Percentiles rank a stretch among this genome's conserved stretches.
Evolutionary conservation across 2,888 invertebrate genomes (phyloP).

Genomic region (Ichneumoninae sp.): DNA sequence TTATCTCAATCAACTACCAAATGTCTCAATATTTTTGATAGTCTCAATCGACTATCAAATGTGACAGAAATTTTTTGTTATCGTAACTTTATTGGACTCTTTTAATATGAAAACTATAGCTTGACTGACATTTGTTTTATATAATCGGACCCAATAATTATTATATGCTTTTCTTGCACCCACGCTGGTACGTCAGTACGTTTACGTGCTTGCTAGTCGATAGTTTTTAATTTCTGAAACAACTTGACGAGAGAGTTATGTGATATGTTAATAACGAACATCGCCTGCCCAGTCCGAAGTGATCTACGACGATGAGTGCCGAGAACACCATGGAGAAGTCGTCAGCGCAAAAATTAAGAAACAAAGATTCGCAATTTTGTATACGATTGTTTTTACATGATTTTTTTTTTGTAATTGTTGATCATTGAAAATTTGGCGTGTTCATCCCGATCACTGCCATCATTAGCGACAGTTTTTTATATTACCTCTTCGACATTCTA

Average conservation of each 20-base stretch:
- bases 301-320: not conserved
- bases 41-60: not conserved
- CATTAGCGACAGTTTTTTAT: constrained; percentile 23
- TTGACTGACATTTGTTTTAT: not conserved
- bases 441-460: constrained; percentile 17
- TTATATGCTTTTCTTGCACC: constrained; percentile 38
- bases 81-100: not conserved
- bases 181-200: constrained; percentile 28
- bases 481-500: constrained; percentile 17
- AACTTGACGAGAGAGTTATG: constrained; percentile 26
- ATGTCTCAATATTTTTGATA: no score
- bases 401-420: constrained; percentile 12
- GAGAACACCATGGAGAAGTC: constrained; percentile 27
- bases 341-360: constrained; percentile 18
- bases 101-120: not conserved
- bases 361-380: constrained; percentile 34
- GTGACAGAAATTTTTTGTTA: not conserved
- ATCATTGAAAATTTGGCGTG: constrained; percentile 32
- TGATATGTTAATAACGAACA: constrained; percentile 45
- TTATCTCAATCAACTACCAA: no score
- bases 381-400: constrained; percentile 9
- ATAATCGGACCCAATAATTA: not conserved
- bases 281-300: constrained; percentile 25
- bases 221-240: constrained; percentile 47
- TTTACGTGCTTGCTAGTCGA: constrained; percentile 60